phyloP scores from a whole-genome alignment of 1,140 invertebrate genomes.

The Hylaeus volcanicus region DNA sequence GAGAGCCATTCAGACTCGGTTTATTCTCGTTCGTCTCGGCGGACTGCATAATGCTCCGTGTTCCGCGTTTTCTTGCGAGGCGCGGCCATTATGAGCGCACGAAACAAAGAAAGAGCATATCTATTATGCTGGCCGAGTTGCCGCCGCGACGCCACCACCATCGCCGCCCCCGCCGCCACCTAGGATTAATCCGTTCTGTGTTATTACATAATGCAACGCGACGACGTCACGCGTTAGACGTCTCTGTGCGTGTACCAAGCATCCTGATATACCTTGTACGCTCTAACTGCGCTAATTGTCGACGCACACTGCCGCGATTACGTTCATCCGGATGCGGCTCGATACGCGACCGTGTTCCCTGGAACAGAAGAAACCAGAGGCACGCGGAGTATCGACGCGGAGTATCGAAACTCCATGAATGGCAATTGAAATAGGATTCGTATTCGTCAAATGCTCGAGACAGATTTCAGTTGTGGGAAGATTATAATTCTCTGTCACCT shows the following conservation, averaged over 20 bases:
- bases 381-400: not conserved
- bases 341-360: conserved; percentile 6
- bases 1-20: conserved; percentile 56
- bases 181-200: conserved; percentile 68
- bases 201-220: conserved; percentile 64
- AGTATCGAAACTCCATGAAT: not conserved
- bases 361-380: not conserved
- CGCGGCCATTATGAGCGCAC: conserved; percentile 62
- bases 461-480: too few species aligned
- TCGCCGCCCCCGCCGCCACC: conserved; percentile 25
- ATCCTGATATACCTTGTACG: conserved; percentile 27
- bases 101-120: conserved; percentile 68
- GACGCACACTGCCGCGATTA: conserved; percentile 22
- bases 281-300: conserved; percentile 56
- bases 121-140: conserved; percentile 65
- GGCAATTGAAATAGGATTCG: not conserved
- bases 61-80: conserved; percentile 68
- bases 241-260: not conserved
- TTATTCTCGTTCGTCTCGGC: conserved; percentile 64
- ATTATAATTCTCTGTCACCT: too few species aligned
- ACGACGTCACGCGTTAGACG: conserved; percentile 30
- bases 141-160: conserved; percentile 47
- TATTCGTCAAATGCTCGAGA: too few species aligned
- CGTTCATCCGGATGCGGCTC: conserved; percentile 10
- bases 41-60: conserved; percentile 63